Conservation (phyloP, 2,113 vertebrate genomes). For the Leptocoma aspasia region DNA sequence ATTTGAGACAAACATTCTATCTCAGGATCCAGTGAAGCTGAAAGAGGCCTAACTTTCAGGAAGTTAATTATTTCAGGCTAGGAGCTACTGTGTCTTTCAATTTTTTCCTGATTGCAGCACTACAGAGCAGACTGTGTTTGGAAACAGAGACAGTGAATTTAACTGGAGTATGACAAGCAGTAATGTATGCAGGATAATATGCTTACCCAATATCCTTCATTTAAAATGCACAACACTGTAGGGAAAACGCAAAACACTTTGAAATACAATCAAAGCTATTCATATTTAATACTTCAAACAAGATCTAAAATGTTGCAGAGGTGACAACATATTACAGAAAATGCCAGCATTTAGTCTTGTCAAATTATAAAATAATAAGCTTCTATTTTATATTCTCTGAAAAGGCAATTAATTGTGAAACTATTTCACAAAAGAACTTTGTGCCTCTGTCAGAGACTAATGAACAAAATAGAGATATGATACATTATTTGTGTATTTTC, state of each 20-base stretch:
- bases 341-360: background rate
- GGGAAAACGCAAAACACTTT: background rate
- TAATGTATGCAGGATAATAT: background rate
- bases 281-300: slow-evolving; percentile 34
- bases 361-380: slow-evolving; percentile 40
- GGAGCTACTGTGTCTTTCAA: background rate
- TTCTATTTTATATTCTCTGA: background rate
- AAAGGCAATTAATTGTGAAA: slow-evolving; percentile 35
- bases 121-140: background rate
- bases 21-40: background rate
- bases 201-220: background rate
- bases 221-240: background rate
- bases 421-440: background rate
- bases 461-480: background rate
- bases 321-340: slow-evolving; percentile 25
- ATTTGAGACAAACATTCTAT: background rate
- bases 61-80: background rate
- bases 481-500: background rate
- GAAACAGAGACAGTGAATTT: background rate
- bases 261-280: slow-evolving; percentile 37
- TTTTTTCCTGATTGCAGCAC: background rate
- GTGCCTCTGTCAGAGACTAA: background rate
- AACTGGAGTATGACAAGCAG: background rate
- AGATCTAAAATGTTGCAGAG: background rate
- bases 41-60: background rate